Percentiles rank a stretch among this genome's conserved stretches.
Evolutionary conservation across 2,888 invertebrate species (phyloP).

Genomic region (Spodoptera exigua): DNA sequence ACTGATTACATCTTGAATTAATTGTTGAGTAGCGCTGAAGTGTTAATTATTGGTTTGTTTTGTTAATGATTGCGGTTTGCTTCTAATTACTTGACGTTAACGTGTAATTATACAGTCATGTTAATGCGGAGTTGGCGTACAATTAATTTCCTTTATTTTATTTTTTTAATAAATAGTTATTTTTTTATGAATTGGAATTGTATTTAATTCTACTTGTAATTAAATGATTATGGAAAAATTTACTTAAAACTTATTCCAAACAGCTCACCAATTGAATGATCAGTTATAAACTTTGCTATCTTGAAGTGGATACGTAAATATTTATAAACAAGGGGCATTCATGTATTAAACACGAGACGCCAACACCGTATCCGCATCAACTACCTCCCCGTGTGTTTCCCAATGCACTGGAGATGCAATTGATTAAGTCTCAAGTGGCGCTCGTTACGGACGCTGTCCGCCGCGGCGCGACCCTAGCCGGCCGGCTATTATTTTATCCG

Average conservation of each 20-base stretch:
- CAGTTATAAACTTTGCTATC: no score
- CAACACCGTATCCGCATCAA: not conserved
- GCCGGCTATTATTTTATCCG: constrained; percentile 29
- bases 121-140: not conserved
- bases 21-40: constrained; percentile 3
- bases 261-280: no score
- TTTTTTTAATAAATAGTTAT: not conserved
- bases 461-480: constrained; percentile 24
- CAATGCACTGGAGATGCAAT: constrained; percentile 56
- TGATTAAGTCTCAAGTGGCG: constrained; percentile 47
- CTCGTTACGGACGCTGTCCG: constrained; percentile 38
- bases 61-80: not conserved
- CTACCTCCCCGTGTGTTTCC: constrained; percentile 13
- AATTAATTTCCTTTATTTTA: not conserved
- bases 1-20: constrained; percentile 8
- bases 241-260: no score
- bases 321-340: no score
- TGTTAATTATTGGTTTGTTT: constrained; percentile 5
- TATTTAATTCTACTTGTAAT: no score
- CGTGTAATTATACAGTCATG: not conserved
- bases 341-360: no score
- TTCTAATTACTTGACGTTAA: constrained; percentile 1
- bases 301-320: no score
- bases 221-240: no score
- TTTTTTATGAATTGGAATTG: no score